Base-by-base conservation (phyloP, 2,113 vertebrate genomes). In the Orientallactaga bullata region DNA sequence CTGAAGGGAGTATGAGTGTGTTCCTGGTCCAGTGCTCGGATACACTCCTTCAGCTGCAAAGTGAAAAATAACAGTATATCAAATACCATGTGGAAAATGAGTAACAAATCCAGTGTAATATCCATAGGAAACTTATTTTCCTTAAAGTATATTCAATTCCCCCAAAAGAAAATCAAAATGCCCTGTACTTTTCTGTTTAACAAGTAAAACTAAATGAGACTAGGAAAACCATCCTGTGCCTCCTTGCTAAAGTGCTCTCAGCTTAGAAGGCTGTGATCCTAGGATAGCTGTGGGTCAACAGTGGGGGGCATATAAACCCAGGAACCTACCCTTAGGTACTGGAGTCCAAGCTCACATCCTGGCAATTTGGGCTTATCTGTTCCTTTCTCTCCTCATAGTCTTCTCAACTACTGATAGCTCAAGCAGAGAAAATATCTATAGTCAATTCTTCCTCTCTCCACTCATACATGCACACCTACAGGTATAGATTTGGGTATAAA, bases 11-110 rank as follows among this genome's bases (percentile, higher is more conserved):
- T 99, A 74, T 99, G 99, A 0, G 91, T 97, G 2, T 99, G 98
- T 23, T 99, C 98, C 97, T 99, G 99, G 97, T 99, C 99, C 96
- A 99, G 94, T 0, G 99, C 99, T 23, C 99, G 98, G 92, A 99
- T 99, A 91, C 99, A 99, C 96, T 99, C 99, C 97, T 99, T 99
- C 16, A 99, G 98, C 99, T 99, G 95, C 82, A 94, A 81, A 93
- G 60, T 85, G 9, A 60, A 80, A n/a, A 90, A 61, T 12, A 89
- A 65, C 3, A 74, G 16, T 28, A 86, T 0, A 71, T 95, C 78
- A 96, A 47, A 37, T 71, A 63, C 23, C 39, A 55, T 5, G 71
- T 26, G 37, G n/a, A 86, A n/a, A 80, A 21, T 90, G 9, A 92
- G 0, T 65, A 68, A 95, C 2, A 82, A 37, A 79, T 37, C 24